Base-by-base conservation (phyloP, 2,797 vertebrate species). In the Nothura maculosa region DNA sequence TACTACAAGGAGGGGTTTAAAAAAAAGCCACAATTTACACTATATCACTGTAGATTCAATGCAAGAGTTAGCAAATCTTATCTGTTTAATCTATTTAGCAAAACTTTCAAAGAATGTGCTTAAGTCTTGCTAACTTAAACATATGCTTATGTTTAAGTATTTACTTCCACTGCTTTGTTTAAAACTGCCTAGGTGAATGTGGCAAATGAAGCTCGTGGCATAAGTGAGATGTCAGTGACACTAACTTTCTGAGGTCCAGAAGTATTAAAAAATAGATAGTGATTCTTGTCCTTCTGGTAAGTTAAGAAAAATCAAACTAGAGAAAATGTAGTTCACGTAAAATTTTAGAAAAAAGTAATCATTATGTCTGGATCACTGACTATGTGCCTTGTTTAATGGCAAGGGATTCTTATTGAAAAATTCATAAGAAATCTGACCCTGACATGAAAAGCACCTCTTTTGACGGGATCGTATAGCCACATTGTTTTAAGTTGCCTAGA, bases 321-420 rank as follows among this genome's bases (percentile, higher is more conserved):
- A 79, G 60, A 66, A 84, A 61, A 20, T 28, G 6, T 6, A 32
- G 1, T 0, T 43, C 0, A 0, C 3, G 3, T 6, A 1, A 14
- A 6, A 30, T 87, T 81, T 64, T 84, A 38, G 24, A 86, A 47
- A 40, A 50, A 78, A 68, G 9, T 15, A 18, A 34, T 30, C 22
- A 5, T n/a, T 30, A 19, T 11, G 9, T 42, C 42, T 58, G 30
- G 10, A 13, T 54, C 36, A 32, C 15, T 2, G 1, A 83, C 50
- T 5, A 20, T 1, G 4, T 17, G 32, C 42, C 8, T 66, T 58
- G 42, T 28, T n/a, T 6, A 0, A 16, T 38, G 66, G 50, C 17
- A 1, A 3, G 12, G 32, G 45, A 81, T 1, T 9, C 10, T n/a
- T 28, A 38, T 11, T 11, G 14, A 32, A 3, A 34, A 0, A 0